These are phyloP conservation scores for Clupea harengus DNA, from an alignment of 2,113 vertebrate species.

Conservation along the genomic window DNA sequence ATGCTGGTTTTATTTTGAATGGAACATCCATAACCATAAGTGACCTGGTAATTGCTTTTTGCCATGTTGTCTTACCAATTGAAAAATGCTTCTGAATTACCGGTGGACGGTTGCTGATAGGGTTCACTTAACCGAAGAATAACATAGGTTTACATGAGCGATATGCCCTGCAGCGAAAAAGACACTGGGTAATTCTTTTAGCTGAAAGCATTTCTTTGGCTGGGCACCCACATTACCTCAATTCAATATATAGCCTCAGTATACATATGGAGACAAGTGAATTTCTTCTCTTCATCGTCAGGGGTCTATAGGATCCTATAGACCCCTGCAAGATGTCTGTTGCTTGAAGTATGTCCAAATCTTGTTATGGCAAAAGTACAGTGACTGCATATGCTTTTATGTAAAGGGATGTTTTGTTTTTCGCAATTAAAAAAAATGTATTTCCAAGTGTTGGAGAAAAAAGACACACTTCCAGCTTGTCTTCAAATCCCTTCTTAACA, in stretches of 20 bases:
- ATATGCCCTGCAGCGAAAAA: constrained; percentile 1
- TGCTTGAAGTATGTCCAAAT: not conserved
- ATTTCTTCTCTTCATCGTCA: not conserved
- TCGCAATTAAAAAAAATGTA: constrained; percentile 36
- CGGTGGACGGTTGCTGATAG: constrained; percentile 28
- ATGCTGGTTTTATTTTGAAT: constrained; percentile 31
- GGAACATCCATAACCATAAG: not conserved
- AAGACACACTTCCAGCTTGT: constrained; percentile 5
- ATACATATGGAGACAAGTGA: not conserved
- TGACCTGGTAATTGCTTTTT: constrained; percentile 24
- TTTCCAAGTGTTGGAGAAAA: constrained; percentile 14
- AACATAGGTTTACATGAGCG: constrained; percentile 26
- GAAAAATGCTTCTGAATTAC: constrained; percentile 23
- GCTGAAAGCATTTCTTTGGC: constrained; percentile 27
- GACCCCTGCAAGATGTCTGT: not conserved
- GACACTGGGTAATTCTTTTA: constrained; percentile 21
- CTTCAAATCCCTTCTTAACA: not conserved
- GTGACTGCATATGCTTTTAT: constrained; percentile 23
- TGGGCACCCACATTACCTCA: constrained; percentile 23
- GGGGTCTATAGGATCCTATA: not conserved
- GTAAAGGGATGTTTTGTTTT: constrained; percentile 33
- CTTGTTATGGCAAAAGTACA: constrained; percentile 16
- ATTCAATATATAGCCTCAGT: constrained; percentile 21
- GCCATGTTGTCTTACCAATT: constrained; percentile 11
- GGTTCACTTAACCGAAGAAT: constrained; percentile 25